A percentile compares a stretch with the other conserved stretches of the same genome.
These are phyloP conservation scores for Danio rerio DNA, from an alignment of 2,113 vertebrate species.

Conservation along the genomic window GRCz12tu NC_133184.1:31168501-31169000, in stretches of 20 bases:
- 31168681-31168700: background rate
- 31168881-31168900: background rate
- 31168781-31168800: background rate
- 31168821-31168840: background rate
- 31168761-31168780: constrained; percentile 12
- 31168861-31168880: background rate
- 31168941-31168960: background rate
- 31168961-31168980: background rate
- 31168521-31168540: constrained; percentile 78
- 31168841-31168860: background rate
- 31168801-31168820: background rate
- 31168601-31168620: constrained; percentile 85
- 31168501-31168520: constrained; percentile 78
- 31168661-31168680: background rate
- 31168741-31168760: too few species aligned
- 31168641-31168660: constrained; percentile 21
- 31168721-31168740: background rate
- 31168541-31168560: constrained; percentile 79
- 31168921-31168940: background rate
- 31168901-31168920: background rate
- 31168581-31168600: constrained; percentile 88
- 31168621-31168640: constrained; percentile 88
- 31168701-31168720: background rate
- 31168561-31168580: constrained; percentile 91
- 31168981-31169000: background rate